Conservation (phyloP, 2,797 vertebrate genomes). For the Enteromius thamalakanensis region DNA sequence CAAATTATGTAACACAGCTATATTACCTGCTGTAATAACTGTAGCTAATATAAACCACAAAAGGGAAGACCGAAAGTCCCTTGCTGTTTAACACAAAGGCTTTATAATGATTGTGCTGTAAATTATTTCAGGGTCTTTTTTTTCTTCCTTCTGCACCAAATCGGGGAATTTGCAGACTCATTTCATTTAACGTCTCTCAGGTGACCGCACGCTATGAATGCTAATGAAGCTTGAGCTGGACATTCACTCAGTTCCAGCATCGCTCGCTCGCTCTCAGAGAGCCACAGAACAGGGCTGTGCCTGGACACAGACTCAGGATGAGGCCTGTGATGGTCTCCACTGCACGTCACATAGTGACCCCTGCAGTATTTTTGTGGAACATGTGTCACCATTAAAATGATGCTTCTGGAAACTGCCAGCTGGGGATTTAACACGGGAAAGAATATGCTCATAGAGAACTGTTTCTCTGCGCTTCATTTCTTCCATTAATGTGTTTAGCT, state of each 20-base stretch:
- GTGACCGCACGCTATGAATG: slow-evolving; percentile 76
- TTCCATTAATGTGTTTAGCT: too few relatives aligned
- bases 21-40: slow-evolving; percentile 10
- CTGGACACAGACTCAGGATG: slow-evolving; percentile 43
- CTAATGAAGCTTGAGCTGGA: slow-evolving; percentile 74
- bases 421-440: not conserved
- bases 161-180: slow-evolving; percentile 80
- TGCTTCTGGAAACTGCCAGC: slow-evolving; percentile 31
- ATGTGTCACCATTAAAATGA: slow-evolving; percentile 28
- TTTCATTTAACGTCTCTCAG: slow-evolving; percentile 78
- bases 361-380: slow-evolving; percentile 60
- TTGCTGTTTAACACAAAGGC: slow-evolving; percentile 29
- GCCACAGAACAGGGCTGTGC: slow-evolving; percentile 51
- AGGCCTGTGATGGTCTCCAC: slow-evolving; percentile 43
- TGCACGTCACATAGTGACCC: slow-evolving; percentile 59
- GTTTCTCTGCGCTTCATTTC: not conserved
- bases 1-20: not conserved
- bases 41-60: slow-evolving; percentile 23
- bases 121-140: slow-evolving; percentile 51
- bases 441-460: slow-evolving; percentile 13
- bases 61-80: not conserved
- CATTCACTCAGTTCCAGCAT: slow-evolving; percentile 67
- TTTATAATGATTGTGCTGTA: slow-evolving; percentile 36
- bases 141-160: slow-evolving; percentile 75
- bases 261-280: slow-evolving; percentile 39